A percentile compares a stretch with the other conserved stretches of the same genome.
Evolutionary conservation across 2,888 invertebrate species (phyloP).

Genomic region (Neoitamus cyanurus): DNA sequence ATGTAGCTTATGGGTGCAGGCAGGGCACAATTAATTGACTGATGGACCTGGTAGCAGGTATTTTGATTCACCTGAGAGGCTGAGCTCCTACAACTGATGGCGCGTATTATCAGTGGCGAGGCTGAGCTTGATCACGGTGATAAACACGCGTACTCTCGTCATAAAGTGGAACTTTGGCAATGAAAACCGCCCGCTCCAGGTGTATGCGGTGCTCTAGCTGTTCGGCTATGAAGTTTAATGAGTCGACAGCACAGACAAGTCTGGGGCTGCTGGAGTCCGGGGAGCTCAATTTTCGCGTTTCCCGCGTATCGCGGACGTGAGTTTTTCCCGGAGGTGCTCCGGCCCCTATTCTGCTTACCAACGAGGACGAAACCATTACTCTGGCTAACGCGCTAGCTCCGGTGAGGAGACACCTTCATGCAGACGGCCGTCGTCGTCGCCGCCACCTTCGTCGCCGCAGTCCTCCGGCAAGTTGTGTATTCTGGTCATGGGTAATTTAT

Average conservation of each 20-base stretch:
- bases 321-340: neutral
- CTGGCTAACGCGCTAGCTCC: neutral
- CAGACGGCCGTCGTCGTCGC: neutral
- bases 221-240: neutral
- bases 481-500: constrained; percentile 27
- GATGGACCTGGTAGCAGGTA: too few relatives aligned
- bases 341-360: too few relatives aligned
- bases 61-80: neutral
- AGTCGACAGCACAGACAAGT: neutral
- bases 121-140: neutral
- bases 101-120: neutral
- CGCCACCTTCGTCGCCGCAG: neutral
- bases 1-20: too few relatives aligned
- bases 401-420: neutral
- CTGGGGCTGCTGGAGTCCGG: neutral
- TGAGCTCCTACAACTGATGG: neutral
- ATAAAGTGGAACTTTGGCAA: neutral
- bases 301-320: neutral
- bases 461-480: neutral
- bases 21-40: too few relatives aligned
- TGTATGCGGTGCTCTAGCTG: neutral
- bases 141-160: neutral
- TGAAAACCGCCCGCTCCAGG: neutral
- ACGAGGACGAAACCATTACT: neutral
- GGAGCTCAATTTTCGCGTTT: neutral